These are phyloP conservation scores for Hirudinaria manillensis DNA, from an alignment of 2,888 invertebrate species.

Conservation along the genomic window DNA sequence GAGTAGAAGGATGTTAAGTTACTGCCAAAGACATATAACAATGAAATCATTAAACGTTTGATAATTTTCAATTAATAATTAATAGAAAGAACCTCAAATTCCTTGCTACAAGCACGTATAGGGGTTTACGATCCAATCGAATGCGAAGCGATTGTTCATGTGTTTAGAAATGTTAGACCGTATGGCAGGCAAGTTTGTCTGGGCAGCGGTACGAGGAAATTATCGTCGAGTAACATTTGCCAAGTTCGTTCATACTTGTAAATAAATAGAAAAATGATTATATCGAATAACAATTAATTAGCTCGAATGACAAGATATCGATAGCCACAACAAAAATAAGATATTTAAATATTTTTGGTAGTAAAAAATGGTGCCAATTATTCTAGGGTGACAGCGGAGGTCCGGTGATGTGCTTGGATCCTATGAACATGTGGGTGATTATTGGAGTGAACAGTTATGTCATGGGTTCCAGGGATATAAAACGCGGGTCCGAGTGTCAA, in stretches of 20 bases:
- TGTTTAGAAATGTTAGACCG: neutral
- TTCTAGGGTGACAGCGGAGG: constrained; percentile 8
- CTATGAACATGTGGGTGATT: neutral
- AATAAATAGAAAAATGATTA: too few relatives aligned
- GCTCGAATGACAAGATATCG: too few relatives aligned
- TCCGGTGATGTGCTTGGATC: neutral
- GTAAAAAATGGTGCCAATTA: neutral
- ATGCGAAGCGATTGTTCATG: neutral
- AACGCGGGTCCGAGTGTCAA: neutral
- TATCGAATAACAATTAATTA: too few relatives aligned
- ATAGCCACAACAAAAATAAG: too few relatives aligned
- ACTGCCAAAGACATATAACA: too few relatives aligned
- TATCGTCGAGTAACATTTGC: neutral
- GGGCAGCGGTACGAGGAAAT: neutral
- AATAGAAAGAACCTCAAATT: too few relatives aligned
- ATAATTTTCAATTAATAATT: too few relatives aligned
- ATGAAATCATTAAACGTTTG: too few relatives aligned
- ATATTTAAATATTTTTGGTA: neutral
- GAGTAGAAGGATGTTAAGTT: too few relatives aligned
- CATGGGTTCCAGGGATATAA: neutral
- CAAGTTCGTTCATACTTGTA: neutral
- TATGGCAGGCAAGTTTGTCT: neutral
- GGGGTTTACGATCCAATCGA: neutral
- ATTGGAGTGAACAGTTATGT: constrained; percentile 7
- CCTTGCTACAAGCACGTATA: constrained; percentile 11